Evolutionary conservation across 2,113 vertebrate species (phyloP).

Genomic region (Cavia porcellus): DNA sequence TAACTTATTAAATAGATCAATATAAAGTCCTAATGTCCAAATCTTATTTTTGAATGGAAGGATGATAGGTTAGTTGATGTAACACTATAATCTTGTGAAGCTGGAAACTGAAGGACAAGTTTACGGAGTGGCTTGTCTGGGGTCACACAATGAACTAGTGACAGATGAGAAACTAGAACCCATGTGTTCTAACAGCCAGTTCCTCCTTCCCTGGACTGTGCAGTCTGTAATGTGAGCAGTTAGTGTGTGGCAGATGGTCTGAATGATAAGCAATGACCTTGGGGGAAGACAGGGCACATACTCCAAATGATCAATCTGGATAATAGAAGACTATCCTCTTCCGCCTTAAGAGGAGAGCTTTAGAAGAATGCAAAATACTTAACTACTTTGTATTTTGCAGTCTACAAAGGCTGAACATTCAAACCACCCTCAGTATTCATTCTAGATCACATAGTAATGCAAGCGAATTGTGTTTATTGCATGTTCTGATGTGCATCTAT

Average conservation of each 20-base stretch:
- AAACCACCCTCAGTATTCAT: neutral
- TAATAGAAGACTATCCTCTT: neutral
- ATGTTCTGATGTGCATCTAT: neutral
- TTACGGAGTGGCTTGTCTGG: neutral
- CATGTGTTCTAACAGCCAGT: neutral
- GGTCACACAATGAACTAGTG: neutral
- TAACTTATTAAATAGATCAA: neutral
- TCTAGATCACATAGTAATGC: neutral
- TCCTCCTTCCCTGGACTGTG: neutral
- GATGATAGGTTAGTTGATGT: neutral
- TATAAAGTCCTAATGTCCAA: neutral
- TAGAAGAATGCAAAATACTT: neutral
- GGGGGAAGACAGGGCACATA: neutral
- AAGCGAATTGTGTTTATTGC: conserved; percentile 32
- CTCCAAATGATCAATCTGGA: neutral
- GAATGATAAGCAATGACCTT: neutral
- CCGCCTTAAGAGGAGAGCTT: neutral
- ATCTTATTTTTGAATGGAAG: neutral
- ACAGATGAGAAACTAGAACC: neutral
- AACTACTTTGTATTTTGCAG: neutral
- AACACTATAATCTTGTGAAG: neutral
- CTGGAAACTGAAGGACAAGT: neutral
- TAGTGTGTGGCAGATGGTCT: neutral
- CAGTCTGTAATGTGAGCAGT: neutral
- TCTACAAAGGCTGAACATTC: neutral